Base-by-base conservation (phyloP, 1,140 invertebrate genomes). In the Drosophila seguyi region DNA sequence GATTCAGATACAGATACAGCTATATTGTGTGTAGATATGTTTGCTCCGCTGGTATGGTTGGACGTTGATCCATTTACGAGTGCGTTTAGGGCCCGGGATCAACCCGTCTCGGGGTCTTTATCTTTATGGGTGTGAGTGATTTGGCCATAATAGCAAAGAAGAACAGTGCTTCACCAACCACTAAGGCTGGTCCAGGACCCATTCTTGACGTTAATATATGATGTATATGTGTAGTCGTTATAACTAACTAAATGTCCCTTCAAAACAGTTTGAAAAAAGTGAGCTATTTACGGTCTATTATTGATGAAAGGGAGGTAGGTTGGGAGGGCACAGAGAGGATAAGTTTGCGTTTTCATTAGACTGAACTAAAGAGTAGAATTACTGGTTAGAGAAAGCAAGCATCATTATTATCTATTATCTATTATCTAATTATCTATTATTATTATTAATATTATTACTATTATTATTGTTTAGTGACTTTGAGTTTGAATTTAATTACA, bases 351-450 rank as follows among this genome's bases (percentile, higher is more conserved):
- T 66, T 65, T 69, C 38, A 52, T 66, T 69, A 52, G 66, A 69
- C 62, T 69, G 66, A 69, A 69, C 63, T 67, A 69, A 66, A 47
- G 41, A 66, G 29, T 65, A 65, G 61, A 34, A 65, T 65, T 61
- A 61, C 27, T 25, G 55, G 50, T 18, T 14, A 53, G 29, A 16
- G n/a, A 53, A 53, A 36, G 22, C 25, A 14, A 52, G n/a, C 47
- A 61, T 29, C 45, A 61, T 53, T 53, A 34, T 60, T 60, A 34
- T 25, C 58, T 22, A 61, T 62, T 53, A 39, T 27, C 34, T 62
- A 62, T 62, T 39, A 44, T 56, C n/a, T n/a, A 50, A 41, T 56
- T 22, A 59, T 36, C 34, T 62, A 62, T 62, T 39, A 44, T 62
- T 39, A 44, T 56, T 60, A 41, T 56, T 22, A 59, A 22, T 31